These are phyloP conservation scores for Clusia tigrina DNA, from an alignment of 2,888 invertebrate genomes.

Conservation along the genomic window DNA sequence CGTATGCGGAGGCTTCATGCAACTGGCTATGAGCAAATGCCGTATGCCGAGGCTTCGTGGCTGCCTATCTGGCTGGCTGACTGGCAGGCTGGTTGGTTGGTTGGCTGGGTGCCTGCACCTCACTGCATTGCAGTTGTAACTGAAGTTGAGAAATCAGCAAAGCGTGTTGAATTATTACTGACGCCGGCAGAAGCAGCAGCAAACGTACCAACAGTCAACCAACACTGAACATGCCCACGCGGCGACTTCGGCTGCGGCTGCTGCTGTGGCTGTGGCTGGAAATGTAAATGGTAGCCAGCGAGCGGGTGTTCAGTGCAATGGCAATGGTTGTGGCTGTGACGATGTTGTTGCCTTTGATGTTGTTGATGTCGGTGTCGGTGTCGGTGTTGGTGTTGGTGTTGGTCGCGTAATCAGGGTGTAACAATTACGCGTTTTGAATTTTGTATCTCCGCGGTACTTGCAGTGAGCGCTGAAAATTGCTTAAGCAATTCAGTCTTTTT, in stretches of 20 bases:
- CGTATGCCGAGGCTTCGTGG: background rate
- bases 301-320: slow-evolving; percentile 18
- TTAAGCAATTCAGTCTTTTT: background rate
- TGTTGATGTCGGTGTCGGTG: slow-evolving; percentile 27
- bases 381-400: slow-evolving; percentile 5
- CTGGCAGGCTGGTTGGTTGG: no score
- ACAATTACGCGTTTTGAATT: slow-evolving; percentile 60
- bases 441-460: slow-evolving; percentile 15
- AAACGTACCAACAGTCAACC: background rate
- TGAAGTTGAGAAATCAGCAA: slow-evolving; percentile 38
- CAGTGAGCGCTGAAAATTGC: background rate
- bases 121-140: no score
- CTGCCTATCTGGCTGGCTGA: slow-evolving; percentile 1
- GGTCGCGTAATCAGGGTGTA: slow-evolving; percentile 62
- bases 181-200: slow-evolving; percentile 15
- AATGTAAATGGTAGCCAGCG: slow-evolving; percentile 29
- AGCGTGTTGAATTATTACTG: slow-evolving; percentile 34
- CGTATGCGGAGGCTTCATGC: no score
- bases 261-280: slow-evolving; percentile 26
- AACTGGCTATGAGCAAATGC: no score
- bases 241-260: slow-evolving; percentile 14
- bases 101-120: no score
- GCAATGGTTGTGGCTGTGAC: slow-evolving; percentile 22
- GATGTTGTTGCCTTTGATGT: slow-evolving; percentile 23
- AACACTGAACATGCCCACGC: background rate